phyloP scores from a whole-genome alignment of 2,888 invertebrate species.

The Papilio protenor region DNA sequence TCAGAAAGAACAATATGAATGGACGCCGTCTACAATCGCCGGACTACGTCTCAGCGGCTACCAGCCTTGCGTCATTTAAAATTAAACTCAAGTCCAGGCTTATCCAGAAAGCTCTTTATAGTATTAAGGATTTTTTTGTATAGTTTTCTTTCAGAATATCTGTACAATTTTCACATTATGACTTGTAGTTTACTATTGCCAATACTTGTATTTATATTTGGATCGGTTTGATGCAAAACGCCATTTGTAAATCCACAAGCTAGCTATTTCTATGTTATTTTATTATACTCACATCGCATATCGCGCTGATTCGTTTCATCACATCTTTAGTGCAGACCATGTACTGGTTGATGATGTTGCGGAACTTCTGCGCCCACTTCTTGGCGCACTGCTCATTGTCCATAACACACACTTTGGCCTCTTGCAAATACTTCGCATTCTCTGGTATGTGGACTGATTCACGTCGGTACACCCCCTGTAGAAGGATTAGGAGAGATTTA shows the following conservation, averaged over 20 bases:
- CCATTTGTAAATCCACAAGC: too few species aligned
- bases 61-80: too few species aligned
- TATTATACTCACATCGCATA: constrained; percentile 69
- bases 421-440: constrained; percentile 73
- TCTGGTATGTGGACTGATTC: constrained; percentile 62
- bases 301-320: constrained; percentile 73
- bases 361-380: constrained; percentile 76
- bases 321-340: constrained; percentile 81
- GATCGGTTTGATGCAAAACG: too few species aligned
- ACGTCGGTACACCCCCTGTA: constrained; percentile 75
- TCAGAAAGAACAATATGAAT: not conserved
- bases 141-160: too few species aligned
- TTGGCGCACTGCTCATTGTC: constrained; percentile 78
- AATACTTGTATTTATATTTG: too few species aligned
- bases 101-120: too few species aligned
- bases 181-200: too few species aligned
- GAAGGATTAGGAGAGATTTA: not conserved
- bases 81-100: too few species aligned
- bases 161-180: too few species aligned
- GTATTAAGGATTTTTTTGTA: too few species aligned
- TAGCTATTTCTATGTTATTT: not conserved
- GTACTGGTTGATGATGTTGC: constrained; percentile 73
- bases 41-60: too few species aligned
- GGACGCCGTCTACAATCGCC: not conserved
- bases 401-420: constrained; percentile 78